Evolutionary conservation across 2,888 invertebrate species (phyloP).

Genomic region (Drosophila buzzatii): DNA sequence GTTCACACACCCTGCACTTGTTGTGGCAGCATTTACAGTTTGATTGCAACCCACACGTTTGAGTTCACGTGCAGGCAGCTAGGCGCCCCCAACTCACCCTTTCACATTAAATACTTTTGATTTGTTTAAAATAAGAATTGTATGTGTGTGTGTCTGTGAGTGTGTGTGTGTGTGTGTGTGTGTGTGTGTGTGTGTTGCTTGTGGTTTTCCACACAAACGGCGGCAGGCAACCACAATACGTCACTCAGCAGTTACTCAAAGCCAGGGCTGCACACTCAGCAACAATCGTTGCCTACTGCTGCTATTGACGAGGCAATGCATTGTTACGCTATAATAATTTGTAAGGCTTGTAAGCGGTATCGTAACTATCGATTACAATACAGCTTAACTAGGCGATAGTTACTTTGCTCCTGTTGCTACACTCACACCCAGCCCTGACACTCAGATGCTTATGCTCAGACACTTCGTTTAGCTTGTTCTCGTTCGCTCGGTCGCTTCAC

Average conservation of each 20-base stretch:
- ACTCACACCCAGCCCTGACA: constrained; percentile 38
- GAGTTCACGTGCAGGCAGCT: constrained; percentile 46
- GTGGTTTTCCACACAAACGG: constrained; percentile 31
- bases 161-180: constrained; percentile 27
- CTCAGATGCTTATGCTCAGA: constrained; percentile 30
- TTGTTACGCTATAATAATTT: not conserved
- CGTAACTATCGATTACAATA: constrained; percentile 5
- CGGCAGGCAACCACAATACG: constrained; percentile 50
- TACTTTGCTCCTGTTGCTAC: constrained; percentile 32
- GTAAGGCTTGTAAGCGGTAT: not conserved
- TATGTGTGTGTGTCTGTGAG: constrained; percentile 17
- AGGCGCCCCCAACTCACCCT: not conserved
- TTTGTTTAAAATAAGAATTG: constrained; percentile 67
- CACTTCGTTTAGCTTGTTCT: constrained; percentile 46
- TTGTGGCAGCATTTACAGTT: constrained; percentile 64
- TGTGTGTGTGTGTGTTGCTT: constrained; percentile 32
- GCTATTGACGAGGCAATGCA: not conserved
- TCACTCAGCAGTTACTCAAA: constrained; percentile 55
- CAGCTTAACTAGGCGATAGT: constrained; percentile 14
- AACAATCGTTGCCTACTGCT: constrained; percentile 13
- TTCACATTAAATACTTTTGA: constrained; percentile 51
- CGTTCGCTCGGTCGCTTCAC: constrained; percentile 27
- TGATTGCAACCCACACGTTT: constrained; percentile 58
- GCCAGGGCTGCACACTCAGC: constrained; percentile 46
- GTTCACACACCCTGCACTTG: constrained; percentile 47